phyloP scores from a whole-genome alignment of 2,888 invertebrate genomes.

The Merodon equestris region DNA sequence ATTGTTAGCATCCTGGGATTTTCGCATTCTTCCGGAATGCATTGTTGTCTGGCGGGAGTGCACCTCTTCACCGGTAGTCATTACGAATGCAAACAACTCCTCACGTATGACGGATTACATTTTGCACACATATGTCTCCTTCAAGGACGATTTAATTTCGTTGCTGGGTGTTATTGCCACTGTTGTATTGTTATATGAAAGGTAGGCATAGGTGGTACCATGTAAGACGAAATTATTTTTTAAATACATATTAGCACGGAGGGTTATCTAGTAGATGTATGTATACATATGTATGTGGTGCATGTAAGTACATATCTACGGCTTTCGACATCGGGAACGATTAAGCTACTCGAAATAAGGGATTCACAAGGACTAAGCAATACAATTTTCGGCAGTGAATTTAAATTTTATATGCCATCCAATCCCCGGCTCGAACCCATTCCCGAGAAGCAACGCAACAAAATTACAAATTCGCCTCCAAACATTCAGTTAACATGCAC shows the following conservation, averaged over 20 bases:
- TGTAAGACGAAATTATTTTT: constrained; percentile 43
- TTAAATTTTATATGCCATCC: constrained; percentile 47
- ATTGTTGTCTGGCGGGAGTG: constrained; percentile 58
- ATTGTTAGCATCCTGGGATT: constrained; percentile 58
- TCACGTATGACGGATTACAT: constrained; percentile 56
- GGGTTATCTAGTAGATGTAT: constrained; percentile 33
- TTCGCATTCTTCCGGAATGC: constrained; percentile 59
- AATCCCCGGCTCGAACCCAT: background rate
- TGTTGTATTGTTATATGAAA: background rate
- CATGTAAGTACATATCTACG: constrained; percentile 9
- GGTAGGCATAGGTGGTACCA: background rate
- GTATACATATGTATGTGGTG: constrained; percentile 36
- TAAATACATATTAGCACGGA: constrained; percentile 56
- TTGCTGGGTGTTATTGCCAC: background rate
- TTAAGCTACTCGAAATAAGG: constrained; percentile 57
- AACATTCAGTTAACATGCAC: constrained; percentile 67
- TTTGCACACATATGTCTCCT: constrained; percentile 43
- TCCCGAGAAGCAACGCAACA: constrained; percentile 19
- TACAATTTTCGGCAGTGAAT: constrained; percentile 58
- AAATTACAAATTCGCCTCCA: constrained; percentile 65
- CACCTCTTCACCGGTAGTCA: constrained; percentile 54
- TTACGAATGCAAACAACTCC: constrained; percentile 56
- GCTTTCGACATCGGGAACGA: constrained; percentile 57
- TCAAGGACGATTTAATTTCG: constrained; percentile 53
- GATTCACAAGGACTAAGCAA: constrained; percentile 50